These are phyloP conservation scores for Zaprionus nigranus DNA, from an alignment of 1,140 invertebrate species.

Conservation along the genomic window DNA sequence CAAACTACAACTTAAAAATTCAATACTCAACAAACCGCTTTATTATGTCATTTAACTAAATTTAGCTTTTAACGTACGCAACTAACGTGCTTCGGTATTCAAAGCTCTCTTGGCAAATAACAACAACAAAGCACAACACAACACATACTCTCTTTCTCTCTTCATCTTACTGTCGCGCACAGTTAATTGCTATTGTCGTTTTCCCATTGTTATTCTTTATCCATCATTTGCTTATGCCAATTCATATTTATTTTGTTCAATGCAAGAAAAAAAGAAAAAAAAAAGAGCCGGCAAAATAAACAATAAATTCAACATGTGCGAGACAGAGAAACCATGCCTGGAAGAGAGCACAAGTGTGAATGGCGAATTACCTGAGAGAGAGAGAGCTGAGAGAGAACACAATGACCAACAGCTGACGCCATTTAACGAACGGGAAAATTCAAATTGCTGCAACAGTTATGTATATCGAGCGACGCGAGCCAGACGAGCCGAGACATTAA, in stretches of 20 bases:
- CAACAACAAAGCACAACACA: background rate
- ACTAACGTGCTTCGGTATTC: slow-evolving; percentile 32
- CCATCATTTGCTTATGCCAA: slow-evolving; percentile 33
- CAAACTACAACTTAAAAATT: slow-evolving; percentile 58
- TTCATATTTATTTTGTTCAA: slow-evolving; percentile 37
- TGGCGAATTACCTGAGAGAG: background rate
- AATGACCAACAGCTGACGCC: slow-evolving; percentile 43
- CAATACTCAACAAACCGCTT: slow-evolving; percentile 55
- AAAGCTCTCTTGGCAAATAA: slow-evolving; percentile 7
- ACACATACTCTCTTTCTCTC: background rate
- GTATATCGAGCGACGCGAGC: slow-evolving; percentile 47
- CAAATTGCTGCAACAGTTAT: slow-evolving; percentile 61
- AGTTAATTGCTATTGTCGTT: slow-evolving; percentile 26
- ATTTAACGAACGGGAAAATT: slow-evolving; percentile 45
- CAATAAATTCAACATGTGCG: slow-evolving; percentile 35
- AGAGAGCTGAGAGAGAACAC: slow-evolving; percentile 15
- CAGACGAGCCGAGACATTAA: slow-evolving; percentile 19
- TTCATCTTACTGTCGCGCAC: slow-evolving; percentile 12
- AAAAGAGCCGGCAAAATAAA: slow-evolving; percentile 71
- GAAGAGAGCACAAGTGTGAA: background rate
- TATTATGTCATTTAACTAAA: slow-evolving; percentile 80
- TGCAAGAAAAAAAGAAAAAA: slow-evolving; percentile 24
- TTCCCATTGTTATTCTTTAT: slow-evolving; percentile 29
- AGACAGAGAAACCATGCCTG: slow-evolving; percentile 12
- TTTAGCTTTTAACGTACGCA: slow-evolving; percentile 66